Evolutionary conservation across 1,140 invertebrate genomes (phyloP), one percentile per base, ranked within the genome.

Genomic region (Lysiphlebus fabarum): DNA sequence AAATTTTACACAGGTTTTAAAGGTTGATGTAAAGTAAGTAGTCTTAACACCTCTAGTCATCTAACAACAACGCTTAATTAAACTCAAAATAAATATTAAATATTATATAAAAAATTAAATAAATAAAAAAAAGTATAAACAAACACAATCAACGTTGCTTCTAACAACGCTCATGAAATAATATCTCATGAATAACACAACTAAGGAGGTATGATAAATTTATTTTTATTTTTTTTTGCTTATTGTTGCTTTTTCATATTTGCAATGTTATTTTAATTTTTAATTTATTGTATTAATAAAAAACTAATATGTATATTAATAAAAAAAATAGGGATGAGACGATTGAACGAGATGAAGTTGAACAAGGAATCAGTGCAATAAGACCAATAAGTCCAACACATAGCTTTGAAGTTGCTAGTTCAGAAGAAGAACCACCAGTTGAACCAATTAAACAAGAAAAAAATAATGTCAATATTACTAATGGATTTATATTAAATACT

Each of bases 11-110:
- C 68, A 71, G 65, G 65, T 73, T 68, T 71, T 68, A 67, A 26
- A 71, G 56, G 57, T 69, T 67, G 67, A 47, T 64, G 63, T 67
- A 62, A 67, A 67, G 65, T 68, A 64, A 70, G 64, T 71, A 73
- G 65, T 67, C 54, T 65, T 70, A 73, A 74, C 70, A 69, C 69
- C 69, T 74, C 72, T 74, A 74, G 72, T 74, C 72, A 74, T 70
- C 66, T 72, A 73, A 74, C 69, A 71, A 73, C 70, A 71, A 73
- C 70, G 72, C 72, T 73, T 73, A 67, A 66, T 70, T 68, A 68
- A 71, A 53, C 56, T 61, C 59, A 7, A 49, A 58, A 62, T 47
- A 26, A 45, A 57, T 43, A 51, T 53, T 26, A 59, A 38, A 6
- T 7, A 8, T 41, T 33, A 57, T 10, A 38, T 33, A 45, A 10